phyloP scores from a whole-genome alignment of 2,888 invertebrate species.

The Drosophila algonquin region DNA sequence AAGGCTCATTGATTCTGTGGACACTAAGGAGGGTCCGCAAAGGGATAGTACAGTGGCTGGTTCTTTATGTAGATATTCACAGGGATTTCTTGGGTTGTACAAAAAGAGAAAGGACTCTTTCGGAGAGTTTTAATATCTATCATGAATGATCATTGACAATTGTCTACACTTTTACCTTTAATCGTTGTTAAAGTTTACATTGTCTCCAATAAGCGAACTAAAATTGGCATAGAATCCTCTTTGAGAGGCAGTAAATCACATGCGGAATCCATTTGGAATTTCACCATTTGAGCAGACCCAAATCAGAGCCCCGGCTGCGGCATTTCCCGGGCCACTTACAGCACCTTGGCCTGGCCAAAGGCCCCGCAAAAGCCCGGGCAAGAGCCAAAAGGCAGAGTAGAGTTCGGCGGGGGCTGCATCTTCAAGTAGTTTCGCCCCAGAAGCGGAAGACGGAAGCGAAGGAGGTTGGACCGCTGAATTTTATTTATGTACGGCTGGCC shows the following conservation, averaged over 20 bases:
- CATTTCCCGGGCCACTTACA: not conserved
- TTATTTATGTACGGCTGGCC: conserved; percentile 76
- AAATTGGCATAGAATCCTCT: not conserved
- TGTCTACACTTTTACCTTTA: not conserved
- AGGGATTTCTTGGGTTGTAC: too few species aligned
- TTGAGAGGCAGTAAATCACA: conserved; percentile 23
- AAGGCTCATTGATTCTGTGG: conserved; percentile 58
- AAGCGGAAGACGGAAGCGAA: conserved; percentile 11
- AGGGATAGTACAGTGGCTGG: not conserved
- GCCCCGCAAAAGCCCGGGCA: too few species aligned
- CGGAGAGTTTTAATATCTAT: too few species aligned
- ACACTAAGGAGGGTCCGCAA: not conserved
- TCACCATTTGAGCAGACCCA: conserved; percentile 18
- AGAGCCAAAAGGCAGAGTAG: too few species aligned
- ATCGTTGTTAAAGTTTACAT: too few species aligned
- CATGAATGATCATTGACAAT: too few species aligned
- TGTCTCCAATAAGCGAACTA: not conserved
- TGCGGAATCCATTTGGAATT: conserved; percentile 27
- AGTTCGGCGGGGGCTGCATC: conserved; percentile 13
- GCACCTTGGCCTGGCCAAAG: not conserved
- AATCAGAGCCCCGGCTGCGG: not conserved
- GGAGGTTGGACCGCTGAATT: conserved; percentile 48
- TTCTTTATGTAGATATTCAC: too few species aligned
- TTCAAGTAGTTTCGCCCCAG: not conserved
- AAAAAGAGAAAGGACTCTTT: too few species aligned